Evolutionary conservation across 1,140 invertebrate genomes (phyloP), one percentile per base, ranked within the genome.

Genomic region (Drosophila ambigua): DNA sequence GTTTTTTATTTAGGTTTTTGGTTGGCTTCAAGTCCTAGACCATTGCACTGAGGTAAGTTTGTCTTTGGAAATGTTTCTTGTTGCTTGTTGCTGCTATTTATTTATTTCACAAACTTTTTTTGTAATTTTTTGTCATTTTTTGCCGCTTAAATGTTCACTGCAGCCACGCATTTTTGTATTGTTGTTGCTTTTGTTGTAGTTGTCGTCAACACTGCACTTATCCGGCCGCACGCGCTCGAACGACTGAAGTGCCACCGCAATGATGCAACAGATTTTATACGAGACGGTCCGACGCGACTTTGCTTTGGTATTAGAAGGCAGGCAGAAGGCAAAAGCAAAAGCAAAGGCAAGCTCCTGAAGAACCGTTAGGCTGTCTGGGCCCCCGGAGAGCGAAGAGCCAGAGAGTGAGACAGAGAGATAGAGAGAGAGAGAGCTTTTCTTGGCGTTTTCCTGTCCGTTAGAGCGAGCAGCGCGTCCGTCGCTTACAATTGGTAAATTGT

Each of bases 191-290:
- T 49, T 54, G 43, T 73, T 31, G 35, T 45, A 52, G 26, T 51
- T 41, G 20, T 67, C 79, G 28, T 46, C 45, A 45, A 39, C 53
- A 69, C 64, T 76, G 72, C 72, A 77, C 73, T 75, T 75, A 64
- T 76, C 72, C 58, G 73, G 72, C 72, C 88, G 78, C 78, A 89
- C 88, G 82, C 82, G 82, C 67, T 91, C 78, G 75, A 81, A 73
- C 88, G 88, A 92, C 91, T 92, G 91, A 92, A 92, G 91, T 91
- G 91, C 89, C 89, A 77, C 73, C 77, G 74, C 83, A 92, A 80
- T 92, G 91, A 92, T 92, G 91, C 91, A 92, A 92, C 91, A 81
- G 91, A 91, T 92, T 92, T 88, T 92, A 92, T 91, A 92, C 67
- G 78, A 80, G 78, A 74, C 71, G 73, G 24, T 3, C 31, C 59